phyloP scores from a whole-genome alignment of 2,113 vertebrate species.

The Etheostoma spectabile region DNA sequence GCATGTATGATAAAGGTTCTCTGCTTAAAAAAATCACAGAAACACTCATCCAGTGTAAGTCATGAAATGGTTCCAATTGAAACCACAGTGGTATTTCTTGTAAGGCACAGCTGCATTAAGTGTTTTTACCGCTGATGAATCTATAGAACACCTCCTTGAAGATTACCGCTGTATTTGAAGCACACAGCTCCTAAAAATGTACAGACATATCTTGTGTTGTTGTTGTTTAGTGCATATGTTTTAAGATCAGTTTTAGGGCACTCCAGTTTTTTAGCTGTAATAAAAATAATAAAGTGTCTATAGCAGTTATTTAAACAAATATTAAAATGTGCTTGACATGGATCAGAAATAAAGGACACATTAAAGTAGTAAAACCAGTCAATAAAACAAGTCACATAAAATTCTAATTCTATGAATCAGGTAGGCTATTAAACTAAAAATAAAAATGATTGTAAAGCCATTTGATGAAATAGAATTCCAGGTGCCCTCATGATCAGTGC shows the following conservation, averaged over 20 bases:
- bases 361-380: conserved; percentile 1
- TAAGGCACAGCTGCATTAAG: too few relatives aligned
- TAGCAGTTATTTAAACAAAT: conserved; percentile 22
- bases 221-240: conserved; percentile 34
- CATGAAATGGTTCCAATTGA: conserved; percentile 35
- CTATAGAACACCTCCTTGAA: conserved; percentile 48
- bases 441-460: background rate
- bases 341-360: background rate
- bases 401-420: background rate
- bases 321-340: background rate
- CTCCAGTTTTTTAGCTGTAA: conserved; percentile 17
- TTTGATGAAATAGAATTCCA: background rate
- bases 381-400: background rate
- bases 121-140: conserved; percentile 50
- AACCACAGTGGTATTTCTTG: conserved; percentile 45
- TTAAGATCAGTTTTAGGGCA: conserved; percentile 20
- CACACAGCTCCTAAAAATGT: conserved; percentile 34
- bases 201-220: conserved; percentile 21
- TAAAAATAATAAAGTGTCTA: conserved; percentile 19
- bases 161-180: conserved; percentile 23
- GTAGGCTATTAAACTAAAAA: background rate
- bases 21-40: conserved; percentile 8
- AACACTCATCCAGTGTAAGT: conserved; percentile 23
- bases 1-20: conserved; percentile 7
- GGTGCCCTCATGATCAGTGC: background rate